phyloP scores from a whole-genome alignment of 2,888 invertebrate genomes.

The Drosophila meridiana region DNA sequence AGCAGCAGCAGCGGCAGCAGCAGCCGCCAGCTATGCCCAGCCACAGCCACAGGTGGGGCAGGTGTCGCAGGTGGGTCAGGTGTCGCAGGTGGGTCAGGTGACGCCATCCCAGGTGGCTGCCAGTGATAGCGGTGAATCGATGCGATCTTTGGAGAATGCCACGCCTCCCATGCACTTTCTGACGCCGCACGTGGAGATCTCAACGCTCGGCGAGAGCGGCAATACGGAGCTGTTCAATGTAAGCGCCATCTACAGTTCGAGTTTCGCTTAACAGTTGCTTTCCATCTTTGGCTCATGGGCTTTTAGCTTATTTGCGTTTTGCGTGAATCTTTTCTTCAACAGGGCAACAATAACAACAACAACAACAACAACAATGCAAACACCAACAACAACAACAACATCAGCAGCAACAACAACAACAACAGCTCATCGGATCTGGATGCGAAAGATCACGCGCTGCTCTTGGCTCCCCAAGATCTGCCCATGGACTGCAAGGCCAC shows the following conservation, averaged over 20 bases:
- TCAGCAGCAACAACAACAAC: constrained; percentile 33
- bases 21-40: constrained; percentile 85
- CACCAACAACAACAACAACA: constrained; percentile 7
- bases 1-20: constrained; percentile 85
- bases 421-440: constrained; percentile 32
- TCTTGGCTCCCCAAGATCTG: constrained; percentile 66
- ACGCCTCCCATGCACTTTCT: constrained; percentile 96
- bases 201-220: constrained; percentile 93
- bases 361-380: constrained; percentile 30
- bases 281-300: constrained; percentile 50
- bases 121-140: constrained; percentile 94
- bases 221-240: constrained; percentile 87
- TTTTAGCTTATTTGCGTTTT: constrained; percentile 83
- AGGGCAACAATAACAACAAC: constrained; percentile 71
- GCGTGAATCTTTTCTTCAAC: constrained; percentile 83
- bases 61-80: not conserved
- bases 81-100: constrained; percentile 70
- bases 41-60: constrained; percentile 59
- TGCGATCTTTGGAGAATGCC: constrained; percentile 93
- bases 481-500: constrained; percentile 83
- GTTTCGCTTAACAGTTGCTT: too few relatives aligned
- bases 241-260: constrained; percentile 55
- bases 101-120: constrained; percentile 85
- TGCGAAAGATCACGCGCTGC: constrained; percentile 68
- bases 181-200: constrained; percentile 96